Base-by-base conservation (phyloP, 2,797 vertebrate genomes). In the Schizopygopsis malacanthus region DNA sequence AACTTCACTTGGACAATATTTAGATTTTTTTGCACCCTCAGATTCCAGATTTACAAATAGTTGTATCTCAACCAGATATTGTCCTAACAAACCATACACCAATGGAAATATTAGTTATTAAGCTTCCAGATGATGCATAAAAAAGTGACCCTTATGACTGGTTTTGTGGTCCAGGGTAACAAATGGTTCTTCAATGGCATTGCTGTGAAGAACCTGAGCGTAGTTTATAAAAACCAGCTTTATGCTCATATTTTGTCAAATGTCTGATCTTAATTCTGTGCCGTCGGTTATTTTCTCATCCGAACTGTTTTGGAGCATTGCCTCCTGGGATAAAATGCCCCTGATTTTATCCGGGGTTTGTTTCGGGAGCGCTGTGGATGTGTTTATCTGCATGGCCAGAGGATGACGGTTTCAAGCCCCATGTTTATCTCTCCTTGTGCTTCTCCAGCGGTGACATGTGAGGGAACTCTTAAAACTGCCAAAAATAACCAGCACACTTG, bases 401-500 rank as follows among this genome's bases (percentile, higher is more conserved):
- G 63, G 50, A 76, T 37, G 59, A 83, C 67, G 37, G 37, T 83
- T 89, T 88, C 7, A 47, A 45, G 83, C 76, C 72, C 85, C 69
- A 70, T 78, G 79, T 88, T 86, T 70, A 69, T 84, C 79, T 87
- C 72, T 77, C 79, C 45, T 33, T 33, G 86, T 85, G 79, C 65
- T 76, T 86, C 65, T 87, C 59, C 56, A 70, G 76, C 81, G 87
- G 67, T 85, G 80, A 89, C 82, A 89, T 81, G 84, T 81, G 86
- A 88, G 77, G 82, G 87, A 86, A 85, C 82, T 82, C 81, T 89
- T 79, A 83, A 89, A 87, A 90, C 91, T 92, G 87, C 83, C 90
- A 91, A 92, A 92, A 93, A 93, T 91, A 92, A 88, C 90, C 85
- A 90, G 90, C 91, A 85, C 79, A 78, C 90, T 89, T 76, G 86